Conservation (phyloP, 2,113 vertebrate species). For the Cheirogaleus medius region DNA sequence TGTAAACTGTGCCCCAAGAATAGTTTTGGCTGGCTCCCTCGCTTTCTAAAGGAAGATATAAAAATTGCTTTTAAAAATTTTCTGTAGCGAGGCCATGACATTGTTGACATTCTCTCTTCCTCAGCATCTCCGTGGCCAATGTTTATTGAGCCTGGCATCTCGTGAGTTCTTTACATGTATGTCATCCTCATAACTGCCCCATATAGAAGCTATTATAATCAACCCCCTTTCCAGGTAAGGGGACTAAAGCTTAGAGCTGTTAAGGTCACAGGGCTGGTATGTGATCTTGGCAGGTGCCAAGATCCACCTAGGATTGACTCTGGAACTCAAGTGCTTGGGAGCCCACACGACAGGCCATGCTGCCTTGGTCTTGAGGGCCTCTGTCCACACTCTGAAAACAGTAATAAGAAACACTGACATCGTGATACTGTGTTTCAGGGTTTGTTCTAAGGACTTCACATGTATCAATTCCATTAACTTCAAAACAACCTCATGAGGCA, state of each 20-base stretch:
- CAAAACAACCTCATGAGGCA: not conserved
- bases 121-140: not conserved
- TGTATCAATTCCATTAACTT: not conserved
- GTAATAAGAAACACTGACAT: not conserved
- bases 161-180: not conserved
- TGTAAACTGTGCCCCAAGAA: not conserved
- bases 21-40: not conserved
- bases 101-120: too few relatives aligned
- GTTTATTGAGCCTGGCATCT: not conserved
- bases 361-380: not conserved
- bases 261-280: not conserved
- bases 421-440: not conserved
- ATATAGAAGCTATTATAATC: not conserved
- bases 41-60: not conserved
- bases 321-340: not conserved
- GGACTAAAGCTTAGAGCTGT: not conserved
- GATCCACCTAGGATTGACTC: not conserved
- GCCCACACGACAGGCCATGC: fast-evolving
- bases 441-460: not conserved
- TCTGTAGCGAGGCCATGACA: not conserved
- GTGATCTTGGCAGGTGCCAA: not conserved
- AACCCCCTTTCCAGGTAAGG: not conserved
- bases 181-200: not conserved
- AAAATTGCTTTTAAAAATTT: not conserved
- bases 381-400: not conserved